phyloP scores from a whole-genome alignment of 1,140 invertebrate species.

The Conopomorpha cramerella region DNA sequence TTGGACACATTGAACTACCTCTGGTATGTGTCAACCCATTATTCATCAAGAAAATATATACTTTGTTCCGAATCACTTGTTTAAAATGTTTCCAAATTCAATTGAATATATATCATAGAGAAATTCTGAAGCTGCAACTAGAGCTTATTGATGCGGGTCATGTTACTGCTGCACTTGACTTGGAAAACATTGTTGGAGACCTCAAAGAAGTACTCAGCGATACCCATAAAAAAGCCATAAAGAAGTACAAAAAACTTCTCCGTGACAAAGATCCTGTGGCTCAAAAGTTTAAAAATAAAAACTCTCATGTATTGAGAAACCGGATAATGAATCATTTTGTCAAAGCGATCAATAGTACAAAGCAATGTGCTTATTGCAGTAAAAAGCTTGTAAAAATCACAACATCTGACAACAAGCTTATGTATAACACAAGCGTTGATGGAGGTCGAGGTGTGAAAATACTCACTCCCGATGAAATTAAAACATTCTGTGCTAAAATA shows the following conservation, averaged over 20 bases:
- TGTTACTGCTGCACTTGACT: slow-evolving; percentile 70
- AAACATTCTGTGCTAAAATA: slow-evolving; percentile 73
- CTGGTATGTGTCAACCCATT: slow-evolving; percentile 91
- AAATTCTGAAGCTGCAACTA: slow-evolving; percentile 74
- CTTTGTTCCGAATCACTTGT: slow-evolving; percentile 72
- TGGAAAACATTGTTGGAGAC: slow-evolving; percentile 62
- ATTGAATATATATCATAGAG: slow-evolving; percentile 69
- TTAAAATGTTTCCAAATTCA: slow-evolving; percentile 73
- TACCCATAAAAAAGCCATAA: slow-evolving; percentile 32
- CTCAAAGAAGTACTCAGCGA: slow-evolving; percentile 25
- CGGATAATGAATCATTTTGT: slow-evolving; percentile 65
- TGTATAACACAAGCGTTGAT: slow-evolving; percentile 55
- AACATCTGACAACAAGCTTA: slow-evolving; percentile 64
- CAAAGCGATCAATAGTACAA: slow-evolving; percentile 58
- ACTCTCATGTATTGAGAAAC: slow-evolving; percentile 65
- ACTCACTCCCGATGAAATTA: slow-evolving; percentile 67
- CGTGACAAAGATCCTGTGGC: slow-evolving; percentile 38
- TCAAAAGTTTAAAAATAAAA: slow-evolving; percentile 60
- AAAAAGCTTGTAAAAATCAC: slow-evolving; percentile 65
- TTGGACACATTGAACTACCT: slow-evolving; percentile 93
- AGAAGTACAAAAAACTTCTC: slow-evolving; percentile 41
- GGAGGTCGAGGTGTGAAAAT: slow-evolving; percentile 47
- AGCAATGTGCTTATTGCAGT: slow-evolving; percentile 69
- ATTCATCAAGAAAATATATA: slow-evolving; percentile 76
- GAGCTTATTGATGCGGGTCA: slow-evolving; percentile 76